phyloP scores from a whole-genome alignment of 1,140 invertebrate genomes.

The Sitodiplosis mosellana region DNA sequence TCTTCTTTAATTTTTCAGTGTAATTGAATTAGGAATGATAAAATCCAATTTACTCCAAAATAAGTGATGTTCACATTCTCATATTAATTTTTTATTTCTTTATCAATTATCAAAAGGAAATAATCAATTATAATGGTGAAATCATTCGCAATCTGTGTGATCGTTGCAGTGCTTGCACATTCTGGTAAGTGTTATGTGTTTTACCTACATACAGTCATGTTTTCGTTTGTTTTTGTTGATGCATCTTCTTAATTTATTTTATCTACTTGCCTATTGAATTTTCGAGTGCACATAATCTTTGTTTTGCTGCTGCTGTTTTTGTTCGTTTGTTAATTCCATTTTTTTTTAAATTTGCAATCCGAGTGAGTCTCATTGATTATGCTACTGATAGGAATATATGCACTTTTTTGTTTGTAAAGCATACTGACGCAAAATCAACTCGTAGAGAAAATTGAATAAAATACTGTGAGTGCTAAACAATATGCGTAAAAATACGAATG shows the following conservation, averaged over 20 bases:
- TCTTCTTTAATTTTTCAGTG: too few species aligned
- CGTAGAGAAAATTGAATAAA: too few species aligned
- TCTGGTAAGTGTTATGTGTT: constrained; percentile 1
- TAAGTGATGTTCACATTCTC: too few species aligned
- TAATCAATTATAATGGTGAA: background rate
- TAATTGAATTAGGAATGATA: too few species aligned
- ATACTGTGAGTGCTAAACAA: too few species aligned
- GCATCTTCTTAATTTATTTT: background rate
- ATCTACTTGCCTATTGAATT: background rate
- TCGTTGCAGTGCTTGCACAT: background rate
- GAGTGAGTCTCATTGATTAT: background rate
- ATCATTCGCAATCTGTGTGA: background rate
- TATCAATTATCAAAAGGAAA: background rate
- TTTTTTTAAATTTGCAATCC: too few species aligned
- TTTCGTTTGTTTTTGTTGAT: background rate
- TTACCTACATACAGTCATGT: background rate
- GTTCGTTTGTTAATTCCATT: background rate
- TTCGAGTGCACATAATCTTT: background rate
- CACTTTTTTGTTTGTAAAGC: too few species aligned
- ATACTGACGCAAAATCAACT: too few species aligned
- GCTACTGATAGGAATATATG: too few species aligned
- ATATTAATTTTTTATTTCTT: background rate
- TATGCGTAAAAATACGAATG: too few species aligned
- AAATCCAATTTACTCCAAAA: too few species aligned
- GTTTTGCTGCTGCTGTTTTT: background rate